Percentiles rank a stretch among this genome's conserved stretches.
These are phyloP conservation scores for Montipora capitata DNA, from an alignment of 92 coral and sea anemone species.

Conservation along the genomic window DNA sequence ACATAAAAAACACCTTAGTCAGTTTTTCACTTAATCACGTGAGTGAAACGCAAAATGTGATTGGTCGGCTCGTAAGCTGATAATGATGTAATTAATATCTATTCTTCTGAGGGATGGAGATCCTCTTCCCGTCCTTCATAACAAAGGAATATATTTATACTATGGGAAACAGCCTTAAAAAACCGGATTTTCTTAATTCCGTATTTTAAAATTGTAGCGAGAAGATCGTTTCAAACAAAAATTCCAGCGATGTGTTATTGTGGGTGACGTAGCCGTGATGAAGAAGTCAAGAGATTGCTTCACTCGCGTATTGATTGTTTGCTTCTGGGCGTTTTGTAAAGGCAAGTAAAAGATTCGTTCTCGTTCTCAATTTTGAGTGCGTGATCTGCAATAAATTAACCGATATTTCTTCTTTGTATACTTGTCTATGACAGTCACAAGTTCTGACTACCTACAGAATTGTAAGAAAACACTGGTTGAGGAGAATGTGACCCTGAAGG, in stretches of 20 bases:
- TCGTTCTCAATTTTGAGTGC: slow-evolving; percentile 29
- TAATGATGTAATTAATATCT: slow-evolving; percentile 45
- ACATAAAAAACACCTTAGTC: slow-evolving; percentile 39
- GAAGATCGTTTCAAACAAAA: background rate
- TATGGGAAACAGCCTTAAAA: slow-evolving; percentile 31
- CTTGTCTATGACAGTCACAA: slow-evolving; percentile 24
- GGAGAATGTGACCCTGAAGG: slow-evolving; percentile 96
- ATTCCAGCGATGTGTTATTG: slow-evolving; percentile 12
- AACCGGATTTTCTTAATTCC: background rate
- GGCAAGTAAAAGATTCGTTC: slow-evolving; percentile 25
- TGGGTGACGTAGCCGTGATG: slow-evolving; percentile 4
- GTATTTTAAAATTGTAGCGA: background rate
- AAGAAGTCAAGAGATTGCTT: background rate
- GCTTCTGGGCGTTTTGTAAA: slow-evolving; percentile 32
- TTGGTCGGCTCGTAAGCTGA: slow-evolving; percentile 37
- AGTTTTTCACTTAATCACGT: slow-evolving; percentile 67
- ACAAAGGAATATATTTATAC: slow-evolving; percentile 43
- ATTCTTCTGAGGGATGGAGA: slow-evolving; percentile 45
- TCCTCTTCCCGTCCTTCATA: background rate
- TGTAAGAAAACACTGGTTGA: slow-evolving; percentile 96
- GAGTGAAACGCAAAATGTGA: slow-evolving; percentile 26
- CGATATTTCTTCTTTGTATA: slow-evolving; percentile 12
- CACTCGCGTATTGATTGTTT: slow-evolving; percentile 21
- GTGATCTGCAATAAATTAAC: background rate
- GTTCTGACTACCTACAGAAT: slow-evolving; percentile 74